phyloP scores from a whole-genome alignment of 2,797 vertebrate species.

The Myiotriccus ornatus region DNA sequence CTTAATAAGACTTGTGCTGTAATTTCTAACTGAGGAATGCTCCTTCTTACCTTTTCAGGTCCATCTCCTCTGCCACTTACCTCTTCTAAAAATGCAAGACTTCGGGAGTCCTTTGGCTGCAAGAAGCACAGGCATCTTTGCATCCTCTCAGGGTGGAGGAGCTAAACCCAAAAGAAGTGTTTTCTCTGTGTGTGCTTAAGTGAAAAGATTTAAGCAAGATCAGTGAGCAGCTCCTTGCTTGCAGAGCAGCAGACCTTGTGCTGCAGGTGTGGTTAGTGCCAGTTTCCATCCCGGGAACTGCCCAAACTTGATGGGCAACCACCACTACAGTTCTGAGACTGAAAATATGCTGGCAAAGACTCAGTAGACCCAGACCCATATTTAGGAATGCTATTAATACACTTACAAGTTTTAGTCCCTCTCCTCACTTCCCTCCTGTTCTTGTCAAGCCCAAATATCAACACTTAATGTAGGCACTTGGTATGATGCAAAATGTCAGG shows the following conservation, averaged over 20 bases:
- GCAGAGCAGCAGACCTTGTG: accelerated
- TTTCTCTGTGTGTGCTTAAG: not conserved
- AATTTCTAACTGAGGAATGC: not conserved
- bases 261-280: not conserved
- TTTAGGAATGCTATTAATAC: not conserved
- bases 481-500: not conserved
- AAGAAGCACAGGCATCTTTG: not conserved
- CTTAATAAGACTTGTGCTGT: not conserved
- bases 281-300: not conserved
- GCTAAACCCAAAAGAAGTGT: not conserved
- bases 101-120: not conserved
- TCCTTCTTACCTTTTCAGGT: not conserved
- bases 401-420: not conserved
- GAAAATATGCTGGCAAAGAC: not conserved
- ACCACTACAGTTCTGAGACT: not conserved
- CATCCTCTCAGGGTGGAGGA: not conserved
- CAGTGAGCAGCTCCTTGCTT: not conserved
- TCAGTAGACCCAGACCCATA: not conserved
- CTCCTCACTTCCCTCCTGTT: not conserved
- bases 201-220: not conserved
- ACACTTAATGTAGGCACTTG: not conserved
- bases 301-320: not conserved
- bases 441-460: not conserved
- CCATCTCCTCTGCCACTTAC: not conserved
- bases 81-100: not conserved